phyloP scores from a whole-genome alignment of 2,888 invertebrate species.

The Cosmia pyralina region DNA sequence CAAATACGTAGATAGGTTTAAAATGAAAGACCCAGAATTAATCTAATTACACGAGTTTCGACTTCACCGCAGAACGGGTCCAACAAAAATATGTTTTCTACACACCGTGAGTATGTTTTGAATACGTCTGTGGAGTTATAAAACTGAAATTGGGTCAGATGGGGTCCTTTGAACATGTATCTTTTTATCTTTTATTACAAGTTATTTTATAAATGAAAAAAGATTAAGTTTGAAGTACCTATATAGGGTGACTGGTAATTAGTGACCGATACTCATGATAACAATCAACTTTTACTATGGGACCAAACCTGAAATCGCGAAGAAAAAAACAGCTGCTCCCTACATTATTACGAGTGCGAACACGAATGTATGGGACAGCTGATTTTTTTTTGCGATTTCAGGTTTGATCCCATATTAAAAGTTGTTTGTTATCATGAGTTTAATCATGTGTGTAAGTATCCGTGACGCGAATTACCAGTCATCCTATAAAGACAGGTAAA shows the following conservation, averaged over 20 bases:
- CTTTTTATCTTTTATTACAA: background rate
- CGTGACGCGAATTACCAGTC: too few relatives aligned
- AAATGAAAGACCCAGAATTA: constrained; percentile 23
- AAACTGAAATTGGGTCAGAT: constrained; percentile 27
- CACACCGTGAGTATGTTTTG: constrained; percentile 10
- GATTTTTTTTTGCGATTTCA: too few relatives aligned
- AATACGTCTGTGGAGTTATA: constrained; percentile 9
- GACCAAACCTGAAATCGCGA: too few relatives aligned
- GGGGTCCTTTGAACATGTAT: background rate
- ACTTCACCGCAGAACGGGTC: constrained; percentile 4
- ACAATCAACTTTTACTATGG: too few relatives aligned
- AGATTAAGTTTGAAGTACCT: background rate
- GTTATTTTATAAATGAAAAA: constrained; percentile 1
- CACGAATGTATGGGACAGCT: too few relatives aligned
- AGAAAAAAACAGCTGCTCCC: too few relatives aligned
- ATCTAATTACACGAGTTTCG: constrained; percentile 31
- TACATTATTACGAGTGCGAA: too few relatives aligned
- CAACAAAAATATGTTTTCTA: constrained; percentile 34
- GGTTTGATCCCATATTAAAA: too few relatives aligned
- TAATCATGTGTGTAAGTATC: too few relatives aligned
- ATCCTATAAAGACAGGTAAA: background rate
- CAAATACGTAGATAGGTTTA: background rate
- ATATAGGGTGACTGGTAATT: too few relatives aligned
- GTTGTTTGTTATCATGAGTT: too few relatives aligned
- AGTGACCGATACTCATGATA: too few relatives aligned